Percentiles rank a stretch among this genome's conserved stretches.
These are phyloP conservation scores for Odontamblyopus rebecca DNA, from an alignment of 2,797 vertebrate species.

Conservation along the genomic window DNA sequence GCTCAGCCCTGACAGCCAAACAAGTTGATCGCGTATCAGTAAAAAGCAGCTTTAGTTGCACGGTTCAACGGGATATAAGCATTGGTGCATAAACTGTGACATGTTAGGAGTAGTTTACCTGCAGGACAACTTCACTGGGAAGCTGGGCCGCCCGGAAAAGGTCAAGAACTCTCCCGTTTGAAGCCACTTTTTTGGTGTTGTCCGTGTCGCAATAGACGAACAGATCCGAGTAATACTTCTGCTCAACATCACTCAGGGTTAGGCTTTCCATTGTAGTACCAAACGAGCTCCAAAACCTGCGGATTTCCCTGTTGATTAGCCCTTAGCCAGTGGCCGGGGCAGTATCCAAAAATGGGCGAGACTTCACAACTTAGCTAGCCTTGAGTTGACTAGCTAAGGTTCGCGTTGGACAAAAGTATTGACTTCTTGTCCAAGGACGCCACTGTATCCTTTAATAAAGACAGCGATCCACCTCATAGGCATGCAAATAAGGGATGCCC, in stretches of 20 bases:
- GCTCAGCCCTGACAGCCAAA: conserved; percentile 27
- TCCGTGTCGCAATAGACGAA: conserved; percentile 98
- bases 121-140: conserved; percentile 91
- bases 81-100: conserved; percentile 10
- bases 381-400: conserved; percentile 50
- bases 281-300: conserved; percentile 36
- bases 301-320: conserved; percentile 56
- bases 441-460: conserved; percentile 1
- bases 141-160: conserved; percentile 97
- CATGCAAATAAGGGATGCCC: conserved; percentile 17
- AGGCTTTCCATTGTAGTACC: conserved; percentile 89
- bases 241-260: conserved; percentile 93
- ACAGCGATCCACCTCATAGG: conserved; percentile 6
- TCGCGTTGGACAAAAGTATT: conserved; percentile 50
- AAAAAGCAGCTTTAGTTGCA: neutral
- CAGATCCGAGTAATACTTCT: conserved; percentile 96
- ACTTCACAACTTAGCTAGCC: conserved; percentile 70
- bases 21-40: neutral
- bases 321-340: conserved; percentile 59
- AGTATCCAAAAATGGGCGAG: conserved; percentile 68
- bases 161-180: conserved; percentile 92
- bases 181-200: conserved; percentile 96
- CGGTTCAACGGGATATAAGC: neutral
- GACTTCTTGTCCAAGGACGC: conserved; percentile 23
- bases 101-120: conserved; percentile 78